Conservation (phyloP, 2,888 invertebrate genomes). For the Sesamia inferens region DNA sequence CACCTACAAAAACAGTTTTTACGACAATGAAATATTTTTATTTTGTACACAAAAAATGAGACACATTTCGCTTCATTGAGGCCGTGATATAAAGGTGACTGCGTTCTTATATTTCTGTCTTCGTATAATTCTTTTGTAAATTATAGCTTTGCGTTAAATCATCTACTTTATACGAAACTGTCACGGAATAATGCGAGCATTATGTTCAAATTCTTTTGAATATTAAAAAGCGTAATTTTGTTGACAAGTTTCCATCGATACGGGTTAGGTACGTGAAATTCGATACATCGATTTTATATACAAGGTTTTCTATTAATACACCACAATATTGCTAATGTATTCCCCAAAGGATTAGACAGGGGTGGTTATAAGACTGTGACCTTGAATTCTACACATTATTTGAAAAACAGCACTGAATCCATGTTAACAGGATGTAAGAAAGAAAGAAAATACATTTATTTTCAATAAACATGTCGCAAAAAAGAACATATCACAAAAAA, state of each 20-base stretch:
- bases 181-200: slow-evolving; percentile 55
- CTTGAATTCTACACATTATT: background rate
- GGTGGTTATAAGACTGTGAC: background rate
- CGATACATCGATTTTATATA: background rate
- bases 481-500: too few species aligned
- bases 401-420: background rate
- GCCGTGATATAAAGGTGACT: slow-evolving; percentile 57
- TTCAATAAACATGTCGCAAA: too few species aligned
- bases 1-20: slow-evolving; percentile 63
- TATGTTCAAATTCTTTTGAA: slow-evolving; percentile 46
- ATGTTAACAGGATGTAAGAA: too few species aligned
- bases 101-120: slow-evolving; percentile 59
- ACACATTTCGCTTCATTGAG: slow-evolving; percentile 68
- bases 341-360: background rate
- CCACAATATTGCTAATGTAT: too few species aligned
- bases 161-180: slow-evolving; percentile 42
- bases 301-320: background rate
- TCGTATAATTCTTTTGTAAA: slow-evolving; percentile 65
- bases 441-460: too few species aligned
- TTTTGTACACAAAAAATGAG: slow-evolving; percentile 73
- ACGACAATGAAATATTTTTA: slow-evolving; percentile 67
- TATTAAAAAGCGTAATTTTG: slow-evolving; percentile 21
- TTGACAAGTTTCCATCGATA: slow-evolving; percentile 28
- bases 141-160: slow-evolving; percentile 61
- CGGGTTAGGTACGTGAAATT: background rate